Percentiles rank a stretch among this genome's conserved stretches.
phyloP scores from a whole-genome alignment of 2,113 vertebrate species.

The Xiphophorus maculatus region DNA sequence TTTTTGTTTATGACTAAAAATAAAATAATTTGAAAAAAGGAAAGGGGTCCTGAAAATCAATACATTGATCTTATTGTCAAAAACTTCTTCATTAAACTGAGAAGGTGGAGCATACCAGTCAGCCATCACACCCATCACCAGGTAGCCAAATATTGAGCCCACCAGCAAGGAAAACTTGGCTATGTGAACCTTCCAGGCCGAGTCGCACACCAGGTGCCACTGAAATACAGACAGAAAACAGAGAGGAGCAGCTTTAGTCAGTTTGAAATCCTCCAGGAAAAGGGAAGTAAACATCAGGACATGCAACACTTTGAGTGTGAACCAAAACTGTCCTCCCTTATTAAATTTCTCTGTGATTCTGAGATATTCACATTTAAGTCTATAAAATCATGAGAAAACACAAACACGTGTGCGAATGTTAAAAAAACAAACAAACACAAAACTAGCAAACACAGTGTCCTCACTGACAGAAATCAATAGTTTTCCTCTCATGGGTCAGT shows the following conservation, averaged over 20 bases:
- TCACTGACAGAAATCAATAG: conserved; percentile 59
- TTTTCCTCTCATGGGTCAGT: conserved; percentile 57
- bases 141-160: conserved; percentile 96
- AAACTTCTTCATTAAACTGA: too few species aligned
- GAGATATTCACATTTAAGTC: background rate
- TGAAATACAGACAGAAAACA: conserved; percentile 64
- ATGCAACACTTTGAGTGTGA: conserved; percentile 7
- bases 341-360: conserved; percentile 6
- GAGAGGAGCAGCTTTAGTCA: conserved; percentile 6
- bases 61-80: too few species aligned
- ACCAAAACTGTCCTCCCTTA: conserved; percentile 6
- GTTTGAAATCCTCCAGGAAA: conserved; percentile 18
- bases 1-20: background rate
- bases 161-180: conserved; percentile 96
- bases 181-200: conserved; percentile 97
- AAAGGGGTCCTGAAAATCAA: too few species aligned
- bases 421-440: background rate
- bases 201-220: conserved; percentile 98
- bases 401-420: background rate
- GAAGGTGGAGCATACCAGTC: conserved; percentile 87
- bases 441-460: background rate
- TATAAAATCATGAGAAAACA: background rate
- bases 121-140: conserved; percentile 96
- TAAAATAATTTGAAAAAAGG: too few species aligned
- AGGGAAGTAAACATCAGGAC: conserved; percentile 23